Conservation (phyloP, 2,797 vertebrate species). For the Furcifer pardalis region DNA sequence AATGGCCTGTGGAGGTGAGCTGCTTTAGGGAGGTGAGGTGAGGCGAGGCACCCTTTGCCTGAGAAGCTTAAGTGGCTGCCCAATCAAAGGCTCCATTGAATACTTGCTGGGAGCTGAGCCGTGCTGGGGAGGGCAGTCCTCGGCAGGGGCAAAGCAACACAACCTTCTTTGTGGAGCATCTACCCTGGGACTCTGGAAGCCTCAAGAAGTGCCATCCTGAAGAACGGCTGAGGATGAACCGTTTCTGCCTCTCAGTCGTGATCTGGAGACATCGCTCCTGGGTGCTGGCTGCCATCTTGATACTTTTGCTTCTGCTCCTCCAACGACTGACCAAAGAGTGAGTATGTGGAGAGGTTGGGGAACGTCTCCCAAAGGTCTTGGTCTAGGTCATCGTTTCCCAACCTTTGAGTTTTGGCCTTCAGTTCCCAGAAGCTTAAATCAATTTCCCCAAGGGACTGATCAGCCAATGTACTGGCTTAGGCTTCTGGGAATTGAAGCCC, state of each 20-base stretch:
- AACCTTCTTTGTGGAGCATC: neutral
- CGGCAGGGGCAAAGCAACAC: too few species aligned
- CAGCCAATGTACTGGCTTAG: too few species aligned
- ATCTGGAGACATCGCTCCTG: neutral
- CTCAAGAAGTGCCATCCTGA: neutral
- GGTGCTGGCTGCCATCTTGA: neutral
- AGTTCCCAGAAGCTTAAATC: too few species aligned
- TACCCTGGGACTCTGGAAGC: too few species aligned
- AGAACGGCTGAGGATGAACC: neutral
- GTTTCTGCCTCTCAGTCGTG: neutral
- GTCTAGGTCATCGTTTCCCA: neutral
- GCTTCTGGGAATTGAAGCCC: too few species aligned
- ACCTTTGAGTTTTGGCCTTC: too few species aligned
- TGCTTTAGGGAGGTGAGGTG: conserved; percentile 21
- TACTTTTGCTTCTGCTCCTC: conserved; percentile 13
- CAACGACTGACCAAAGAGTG: neutral
- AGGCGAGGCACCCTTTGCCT: conserved; percentile 1
- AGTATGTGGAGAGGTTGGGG: neutral
- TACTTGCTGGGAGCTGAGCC: neutral
- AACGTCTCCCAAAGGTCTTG: neutral
- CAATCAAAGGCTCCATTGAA: neutral
- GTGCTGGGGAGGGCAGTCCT: too few species aligned
- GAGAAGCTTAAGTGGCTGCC: neutral
- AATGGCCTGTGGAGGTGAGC: neutral
- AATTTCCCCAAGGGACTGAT: too few species aligned